These are phyloP conservation scores for Halcyon leucocephala DNA, from an alignment of 2,797 vertebrate species.

Conservation along the genomic window DNA sequence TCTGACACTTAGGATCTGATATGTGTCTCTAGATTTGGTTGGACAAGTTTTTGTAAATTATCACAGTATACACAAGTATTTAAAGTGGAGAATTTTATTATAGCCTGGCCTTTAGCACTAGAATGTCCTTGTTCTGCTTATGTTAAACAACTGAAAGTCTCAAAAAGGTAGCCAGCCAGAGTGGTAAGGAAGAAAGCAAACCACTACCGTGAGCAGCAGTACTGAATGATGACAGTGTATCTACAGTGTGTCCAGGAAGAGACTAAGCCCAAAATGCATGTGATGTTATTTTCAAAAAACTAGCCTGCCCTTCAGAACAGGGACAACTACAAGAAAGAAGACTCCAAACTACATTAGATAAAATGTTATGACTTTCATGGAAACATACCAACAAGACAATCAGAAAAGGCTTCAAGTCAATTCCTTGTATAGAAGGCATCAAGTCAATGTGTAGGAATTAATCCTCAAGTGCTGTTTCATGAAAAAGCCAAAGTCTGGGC, in stretches of 20 bases:
- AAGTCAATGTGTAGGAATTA: background rate
- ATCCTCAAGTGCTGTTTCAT: background rate
- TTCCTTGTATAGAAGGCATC: background rate
- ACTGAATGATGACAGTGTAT: background rate
- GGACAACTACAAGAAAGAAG: background rate
- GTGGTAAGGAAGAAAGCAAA: background rate
- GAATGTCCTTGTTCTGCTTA: background rate
- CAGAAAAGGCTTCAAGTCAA: background rate
- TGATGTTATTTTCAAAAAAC: background rate
- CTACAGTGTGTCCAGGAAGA: background rate
- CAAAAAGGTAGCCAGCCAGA: background rate
- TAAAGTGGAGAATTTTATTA: background rate
- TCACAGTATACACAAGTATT: background rate
- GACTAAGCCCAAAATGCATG: background rate
- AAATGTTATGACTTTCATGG: background rate
- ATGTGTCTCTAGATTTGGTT: background rate
- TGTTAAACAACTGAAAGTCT: background rate
- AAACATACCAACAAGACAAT: background rate
- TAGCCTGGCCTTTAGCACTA: background rate
- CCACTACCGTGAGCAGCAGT: slow-evolving; percentile 4
- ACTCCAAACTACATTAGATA: background rate
- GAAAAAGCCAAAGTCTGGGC: background rate
- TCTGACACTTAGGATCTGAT: background rate
- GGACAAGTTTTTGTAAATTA: background rate
- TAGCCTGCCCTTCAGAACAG: background rate